Base-by-base conservation (phyloP, 2,888 invertebrate species). In the Hydraecia micacea region DNA sequence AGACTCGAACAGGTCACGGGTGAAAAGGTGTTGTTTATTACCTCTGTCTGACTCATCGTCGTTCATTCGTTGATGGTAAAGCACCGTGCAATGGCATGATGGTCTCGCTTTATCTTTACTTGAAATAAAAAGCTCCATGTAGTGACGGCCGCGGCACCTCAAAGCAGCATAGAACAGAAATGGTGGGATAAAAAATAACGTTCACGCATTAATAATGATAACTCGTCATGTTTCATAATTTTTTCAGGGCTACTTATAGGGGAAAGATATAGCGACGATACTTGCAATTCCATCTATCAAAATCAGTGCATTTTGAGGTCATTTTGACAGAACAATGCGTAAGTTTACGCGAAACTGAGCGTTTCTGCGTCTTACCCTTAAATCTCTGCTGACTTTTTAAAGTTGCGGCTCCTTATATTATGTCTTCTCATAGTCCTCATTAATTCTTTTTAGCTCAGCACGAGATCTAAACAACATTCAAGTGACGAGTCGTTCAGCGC, bases 21-120 rank as follows among this genome's bases (percentile, higher is more conserved):
- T 46, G 46, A 46, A 46, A 13, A 46, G 13, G 46, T 46, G 75
- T 80, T 46, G 75, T 80, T 80, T 68, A 75, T 81, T 68, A 75
- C n/a, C 55, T 49, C 39, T 32, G 63, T 75, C 75, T 80, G 63
- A 76, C 55, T 82, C 82, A 76, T 42, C 55, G 21, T 63, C 18
- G 46, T 39, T 58, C 8, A 42, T 65, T 73, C 28, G 75, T 58
- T 28, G n/a, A 66, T 58, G 65, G 60, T 70, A 62, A 65, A 58
- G 7, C 21, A 42, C 25, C 32, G 66, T 52, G 32, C 60, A 66
- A 66, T 39, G 66, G 13, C 55, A 52, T 36, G 58, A 42, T 58
- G 58, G 32, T 46, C 49, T 80, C 39, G 28, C 25, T 63, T 79
- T 58, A 49, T 80, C 25, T 42, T 63, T 28, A 52, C 42, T 63